Conservation (phyloP, 2,888 invertebrate species). For the Cybosia mesomella region DNA sequence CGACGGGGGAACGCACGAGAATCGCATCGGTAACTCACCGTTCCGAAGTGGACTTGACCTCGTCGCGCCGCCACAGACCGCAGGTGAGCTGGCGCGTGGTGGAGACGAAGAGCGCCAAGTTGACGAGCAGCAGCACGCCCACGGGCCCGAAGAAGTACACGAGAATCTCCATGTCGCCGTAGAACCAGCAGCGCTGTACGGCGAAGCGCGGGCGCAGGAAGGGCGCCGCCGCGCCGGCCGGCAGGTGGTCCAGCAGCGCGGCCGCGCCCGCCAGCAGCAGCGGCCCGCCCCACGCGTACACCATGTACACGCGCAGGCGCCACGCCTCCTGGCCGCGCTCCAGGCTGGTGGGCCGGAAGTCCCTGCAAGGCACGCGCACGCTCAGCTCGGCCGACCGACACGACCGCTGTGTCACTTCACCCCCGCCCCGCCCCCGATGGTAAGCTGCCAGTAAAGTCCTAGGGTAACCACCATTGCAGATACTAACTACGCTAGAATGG, state of each 20-base stretch:
- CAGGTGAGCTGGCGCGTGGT: constrained; percentile 95
- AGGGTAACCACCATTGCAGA: too few relatives aligned
- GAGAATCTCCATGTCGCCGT: constrained; percentile 93
- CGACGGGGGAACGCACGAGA: too few relatives aligned
- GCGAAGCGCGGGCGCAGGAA: constrained; percentile 93
- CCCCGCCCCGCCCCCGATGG: too few relatives aligned
- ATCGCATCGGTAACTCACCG: constrained; percentile 57
- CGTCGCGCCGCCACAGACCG: constrained; percentile 95
- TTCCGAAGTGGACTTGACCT: constrained; percentile 92
- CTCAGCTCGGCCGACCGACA: background rate
- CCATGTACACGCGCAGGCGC: constrained; percentile 92
- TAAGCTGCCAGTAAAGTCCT: too few relatives aligned
- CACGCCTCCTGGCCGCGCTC: constrained; percentile 95
- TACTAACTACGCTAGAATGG: too few relatives aligned
- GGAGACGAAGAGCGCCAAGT: constrained; percentile 92
- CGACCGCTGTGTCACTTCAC: background rate
- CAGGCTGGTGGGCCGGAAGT: constrained; percentile 93
- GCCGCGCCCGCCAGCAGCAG: constrained; percentile 92
- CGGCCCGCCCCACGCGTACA: constrained; percentile 95
- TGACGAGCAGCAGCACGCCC: constrained; percentile 92
- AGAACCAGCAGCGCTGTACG: constrained; percentile 93
- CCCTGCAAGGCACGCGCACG: constrained; percentile 81
- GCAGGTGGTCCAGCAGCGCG: constrained; percentile 90
- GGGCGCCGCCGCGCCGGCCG: constrained; percentile 83
- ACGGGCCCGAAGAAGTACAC: constrained; percentile 95